Evolutionary conservation across 2,888 invertebrate species (phyloP), one percentile per base, ranked within the genome.

Genomic region (Poecilobothrus nobilitatus): DNA sequence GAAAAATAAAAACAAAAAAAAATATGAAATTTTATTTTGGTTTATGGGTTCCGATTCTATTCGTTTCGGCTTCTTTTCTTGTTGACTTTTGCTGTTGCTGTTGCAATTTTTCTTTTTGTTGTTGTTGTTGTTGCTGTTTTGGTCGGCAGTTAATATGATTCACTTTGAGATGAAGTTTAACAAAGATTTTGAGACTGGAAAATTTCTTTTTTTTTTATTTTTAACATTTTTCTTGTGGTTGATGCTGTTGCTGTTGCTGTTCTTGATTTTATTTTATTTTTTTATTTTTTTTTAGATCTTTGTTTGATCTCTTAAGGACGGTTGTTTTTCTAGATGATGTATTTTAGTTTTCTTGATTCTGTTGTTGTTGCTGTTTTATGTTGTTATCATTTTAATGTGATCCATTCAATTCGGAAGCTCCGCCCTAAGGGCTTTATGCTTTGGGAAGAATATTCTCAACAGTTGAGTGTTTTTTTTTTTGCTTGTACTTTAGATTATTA

Each of bases 391-490:
- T 65, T 37, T 77, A 76, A 77, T 76, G 76, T 76, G 77, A 77
- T 76, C 76, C 76, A 77, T 76, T 77, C 77, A 79, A 79, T 79
- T 78, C 80, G 79, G 79, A 78, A 79, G 79, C 79, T 80, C 79
- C 79, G 79, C 79, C 79, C 80, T 78, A 77, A 75, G 78, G 79
- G 78, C 76, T 76, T 77, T 74, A 53, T 75, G 74, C 74, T 65
- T 65, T 65, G 63, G 22, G 63, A 63, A 63, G 22, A 63, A 63
- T 22, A 63, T 63, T 63, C 63, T 63, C 63, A 63, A 63, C 63
- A 63, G 15, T n/a, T 53, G 53, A 53, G 5, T 9, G 6, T 53
- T 53, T 6, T 53, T 53, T 12, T 18, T 53, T 12, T 41, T 53
- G 7, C 6, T 15, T 44, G 10, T 44, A n/a, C n/a, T n/a, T n/a